phyloP scores from a whole-genome alignment of 2,888 invertebrate genomes.

The Ochlodes sylvanus region DNA sequence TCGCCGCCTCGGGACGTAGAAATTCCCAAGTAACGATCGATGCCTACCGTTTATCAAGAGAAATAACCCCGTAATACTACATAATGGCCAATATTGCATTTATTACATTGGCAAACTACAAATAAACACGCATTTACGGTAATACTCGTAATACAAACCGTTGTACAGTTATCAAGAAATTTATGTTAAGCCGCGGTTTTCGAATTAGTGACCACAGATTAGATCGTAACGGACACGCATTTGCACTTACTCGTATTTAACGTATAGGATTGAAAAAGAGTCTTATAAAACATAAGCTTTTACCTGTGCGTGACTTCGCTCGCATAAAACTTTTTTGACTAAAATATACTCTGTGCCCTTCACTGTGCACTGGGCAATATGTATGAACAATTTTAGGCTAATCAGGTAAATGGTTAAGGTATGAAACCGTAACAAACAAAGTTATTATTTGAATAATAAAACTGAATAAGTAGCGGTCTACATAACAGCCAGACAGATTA shows the following conservation, averaged over 20 bases:
- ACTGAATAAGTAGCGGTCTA: no score
- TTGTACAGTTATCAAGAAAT: slow-evolving; percentile 20
- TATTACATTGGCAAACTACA: slow-evolving; percentile 45
- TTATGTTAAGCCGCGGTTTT: slow-evolving; percentile 9
- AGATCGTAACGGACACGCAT: not conserved
- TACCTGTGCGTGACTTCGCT: no score
- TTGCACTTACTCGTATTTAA: not conserved
- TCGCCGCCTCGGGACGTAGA: slow-evolving; percentile 54
- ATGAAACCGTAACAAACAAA: no score
- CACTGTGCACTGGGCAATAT: no score
- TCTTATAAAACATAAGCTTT: no score
- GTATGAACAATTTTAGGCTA: no score
- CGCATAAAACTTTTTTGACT: no score
- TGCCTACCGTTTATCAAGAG: slow-evolving; percentile 58
- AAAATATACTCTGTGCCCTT: no score
- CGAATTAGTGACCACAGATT: slow-evolving; percentile 1
- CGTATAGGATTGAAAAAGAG: not conserved
- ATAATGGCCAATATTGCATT: slow-evolving; percentile 60
- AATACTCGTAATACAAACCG: slow-evolving; percentile 11
- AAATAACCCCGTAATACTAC: slow-evolving; percentile 58
- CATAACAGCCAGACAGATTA: no score
- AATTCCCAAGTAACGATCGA: slow-evolving; percentile 60
- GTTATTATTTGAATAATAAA: no score
- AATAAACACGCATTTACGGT: slow-evolving; percentile 24
- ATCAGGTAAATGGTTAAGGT: no score